Base-by-base conservation (phyloP, 2,113 vertebrate species). In the Cryptoleucopteryx plumbea region DNA sequence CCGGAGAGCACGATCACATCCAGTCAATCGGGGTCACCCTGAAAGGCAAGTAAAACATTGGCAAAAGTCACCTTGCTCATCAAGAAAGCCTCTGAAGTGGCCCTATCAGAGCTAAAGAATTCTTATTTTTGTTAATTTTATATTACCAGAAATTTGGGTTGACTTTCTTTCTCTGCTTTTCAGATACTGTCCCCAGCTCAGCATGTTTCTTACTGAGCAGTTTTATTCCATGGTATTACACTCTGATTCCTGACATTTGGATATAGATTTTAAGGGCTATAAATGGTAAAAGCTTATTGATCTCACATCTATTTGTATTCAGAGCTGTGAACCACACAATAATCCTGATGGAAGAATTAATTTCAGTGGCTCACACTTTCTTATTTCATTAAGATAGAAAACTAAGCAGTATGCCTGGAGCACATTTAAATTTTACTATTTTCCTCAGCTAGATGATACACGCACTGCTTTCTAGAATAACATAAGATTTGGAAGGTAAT, bases 301-400 rank as follows among this genome's bases (percentile, higher is more conserved):
- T 50, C 47, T 84, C 25, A 58, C 13, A 47, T 73, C 40, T 97
- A 43, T 91, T 95, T 32, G 11, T 95, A 93, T 84, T 90, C 77
- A 94, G 34, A 72, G 12, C 52, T 65, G 61, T 93, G 89, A 94
- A 86, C 34, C 14, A 72, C 55, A 45, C n/a, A 96, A 91, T 86
- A 95, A 87, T 96, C 32, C 59, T 63, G 15, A 96, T 58, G 22
- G 48, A 91, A 93, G 53, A 91, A 94, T 85, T 73, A 19, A 47
- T 82, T 95, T 81, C 67, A 56, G 29, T 85, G 45, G 34, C 34
- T 94, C 27, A 71, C 67, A 36, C 2, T 88, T 97, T 70, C 36
- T 70, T 81, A 88, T 93, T 90, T 91, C 48, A 38, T 93, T 86
- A 91, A 84, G 67, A 58, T 25, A 91, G 25, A 97, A 96, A 91